These are phyloP conservation scores for Ceratotherium simum DNA, from an alignment of 2,113 vertebrate genomes.

Conservation along the genomic window DNA sequence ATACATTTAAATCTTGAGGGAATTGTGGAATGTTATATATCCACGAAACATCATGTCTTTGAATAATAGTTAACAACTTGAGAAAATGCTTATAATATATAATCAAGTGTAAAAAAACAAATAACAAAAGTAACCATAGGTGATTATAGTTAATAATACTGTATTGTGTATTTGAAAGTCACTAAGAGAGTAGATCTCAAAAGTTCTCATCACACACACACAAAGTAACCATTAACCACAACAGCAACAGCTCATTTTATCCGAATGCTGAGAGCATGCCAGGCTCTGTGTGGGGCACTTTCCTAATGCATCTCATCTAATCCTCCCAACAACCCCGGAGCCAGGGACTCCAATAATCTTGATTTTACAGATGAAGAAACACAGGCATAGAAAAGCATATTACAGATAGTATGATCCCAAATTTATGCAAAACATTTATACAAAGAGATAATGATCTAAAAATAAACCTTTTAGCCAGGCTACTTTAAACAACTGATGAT, in stretches of 20 bases:
- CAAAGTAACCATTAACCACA: not conserved
- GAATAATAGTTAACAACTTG: not conserved
- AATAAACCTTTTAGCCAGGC: not conserved
- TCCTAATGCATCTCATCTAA: not conserved
- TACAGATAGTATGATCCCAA: not conserved
- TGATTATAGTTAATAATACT: not conserved
- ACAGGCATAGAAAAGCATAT: not conserved
- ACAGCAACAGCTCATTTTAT: not conserved
- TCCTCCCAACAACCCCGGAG: not conserved
- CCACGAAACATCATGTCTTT: not conserved
- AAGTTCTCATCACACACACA: not conserved
- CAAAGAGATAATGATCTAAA: not conserved
- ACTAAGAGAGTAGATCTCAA: not conserved
- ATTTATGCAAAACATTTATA: not conserved
- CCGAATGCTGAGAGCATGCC: not conserved
- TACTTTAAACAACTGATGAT: not conserved
- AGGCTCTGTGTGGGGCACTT: not conserved
- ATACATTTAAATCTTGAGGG: constrained; percentile 1
- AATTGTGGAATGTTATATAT: not conserved
- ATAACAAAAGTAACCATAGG: not conserved
- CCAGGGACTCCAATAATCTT: not conserved
- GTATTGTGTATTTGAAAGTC: not conserved
- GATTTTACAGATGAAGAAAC: not conserved
- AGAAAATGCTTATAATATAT: not conserved
- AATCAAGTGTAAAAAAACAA: not conserved